A percentile compares a stretch with the other conserved stretches of the same genome.
These are phyloP conservation scores for Brachyrhaphis roseni DNA, from an alignment of 2,797 vertebrate genomes.

Conservation along the genomic window DNA sequence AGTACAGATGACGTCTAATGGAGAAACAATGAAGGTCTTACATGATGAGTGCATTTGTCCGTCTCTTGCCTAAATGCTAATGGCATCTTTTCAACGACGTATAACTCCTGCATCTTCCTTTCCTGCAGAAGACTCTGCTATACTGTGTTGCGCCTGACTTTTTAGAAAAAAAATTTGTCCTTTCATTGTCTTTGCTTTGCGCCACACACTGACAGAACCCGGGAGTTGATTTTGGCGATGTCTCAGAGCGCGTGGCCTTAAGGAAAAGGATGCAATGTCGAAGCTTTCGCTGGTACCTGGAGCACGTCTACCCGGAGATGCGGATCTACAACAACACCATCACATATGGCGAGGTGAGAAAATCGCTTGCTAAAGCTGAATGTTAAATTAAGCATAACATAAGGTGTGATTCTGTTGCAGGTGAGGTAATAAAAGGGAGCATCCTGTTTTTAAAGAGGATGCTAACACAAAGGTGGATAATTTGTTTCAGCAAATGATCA, in stretches of 20 bases:
- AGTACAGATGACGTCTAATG: conserved; percentile 73
- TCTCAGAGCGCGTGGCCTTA: conserved; percentile 91
- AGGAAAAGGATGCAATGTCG: conserved; percentile 92
- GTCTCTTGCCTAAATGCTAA: conserved; percentile 50
- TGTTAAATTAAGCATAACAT: conserved; percentile 4
- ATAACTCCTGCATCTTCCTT: conserved; percentile 14
- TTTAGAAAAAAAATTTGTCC: not conserved
- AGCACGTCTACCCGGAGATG: conserved; percentile 98
- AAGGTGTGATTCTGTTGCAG: conserved; percentile 22
- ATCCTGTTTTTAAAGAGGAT: conserved; percentile 20
- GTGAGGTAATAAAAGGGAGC: not conserved
- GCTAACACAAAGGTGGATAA: conserved; percentile 13
- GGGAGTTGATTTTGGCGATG: conserved; percentile 95
- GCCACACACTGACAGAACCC: conserved; percentile 86
- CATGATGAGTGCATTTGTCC: conserved; percentile 55
- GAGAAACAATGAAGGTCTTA: conserved; percentile 73
- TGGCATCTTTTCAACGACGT: conserved; percentile 29
- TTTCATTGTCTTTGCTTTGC: conserved; percentile 33
- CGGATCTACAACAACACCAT: conserved; percentile 97
- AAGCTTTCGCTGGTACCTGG: conserved; percentile 97
- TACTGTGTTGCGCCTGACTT: conserved; percentile 12
- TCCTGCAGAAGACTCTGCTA: conserved; percentile 4
- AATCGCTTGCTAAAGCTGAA: conserved; percentile 1
- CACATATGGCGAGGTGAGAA: conserved; percentile 95
- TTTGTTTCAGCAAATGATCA: conserved; percentile 23